Conservation (phyloP, 1,140 invertebrate species). For the Stegodyphus mimosarum region DNA sequence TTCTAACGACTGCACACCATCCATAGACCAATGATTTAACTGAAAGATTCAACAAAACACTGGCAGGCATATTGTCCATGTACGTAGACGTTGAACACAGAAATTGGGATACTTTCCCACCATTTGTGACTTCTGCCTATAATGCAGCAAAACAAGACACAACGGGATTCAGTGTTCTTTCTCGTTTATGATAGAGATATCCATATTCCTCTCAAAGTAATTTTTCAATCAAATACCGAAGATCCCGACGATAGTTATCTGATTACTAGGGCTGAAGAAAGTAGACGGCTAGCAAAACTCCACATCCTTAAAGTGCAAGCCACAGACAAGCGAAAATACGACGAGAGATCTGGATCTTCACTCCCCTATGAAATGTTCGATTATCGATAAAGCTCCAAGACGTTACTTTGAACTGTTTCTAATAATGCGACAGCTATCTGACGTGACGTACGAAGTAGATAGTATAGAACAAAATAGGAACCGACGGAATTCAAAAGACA, state of each 20-base stretch:
- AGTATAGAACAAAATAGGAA: not conserved
- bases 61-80: not conserved
- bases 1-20: not conserved
- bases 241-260: not conserved
- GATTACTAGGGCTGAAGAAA: slow-evolving; percentile 18
- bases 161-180: slow-evolving; percentile 63
- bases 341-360: slow-evolving; percentile 25
- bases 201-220: not conserved
- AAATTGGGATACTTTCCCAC: not conserved
- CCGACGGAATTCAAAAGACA: not conserved
- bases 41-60: not conserved
- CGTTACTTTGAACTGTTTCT: slow-evolving; percentile 13
- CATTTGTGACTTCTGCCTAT: slow-evolving; percentile 28
- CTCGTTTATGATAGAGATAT: slow-evolving; percentile 64
- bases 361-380: slow-evolving; percentile 29
- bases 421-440: slow-evolving; percentile 10
- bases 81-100: not conserved
- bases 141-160: slow-evolving; percentile 58
- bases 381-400: slow-evolving; percentile 21
- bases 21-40: not conserved
- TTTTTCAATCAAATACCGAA: not conserved
- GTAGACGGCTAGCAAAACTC: not conserved
- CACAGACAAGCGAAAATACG: slow-evolving; percentile 24
- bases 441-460: slow-evolving; percentile 11
- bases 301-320: not conserved